A percentile compares a stretch with the other conserved stretches of the same genome.
phyloP scores from a whole-genome alignment of 1,140 invertebrate genomes.

The Euschistus heros region DNA sequence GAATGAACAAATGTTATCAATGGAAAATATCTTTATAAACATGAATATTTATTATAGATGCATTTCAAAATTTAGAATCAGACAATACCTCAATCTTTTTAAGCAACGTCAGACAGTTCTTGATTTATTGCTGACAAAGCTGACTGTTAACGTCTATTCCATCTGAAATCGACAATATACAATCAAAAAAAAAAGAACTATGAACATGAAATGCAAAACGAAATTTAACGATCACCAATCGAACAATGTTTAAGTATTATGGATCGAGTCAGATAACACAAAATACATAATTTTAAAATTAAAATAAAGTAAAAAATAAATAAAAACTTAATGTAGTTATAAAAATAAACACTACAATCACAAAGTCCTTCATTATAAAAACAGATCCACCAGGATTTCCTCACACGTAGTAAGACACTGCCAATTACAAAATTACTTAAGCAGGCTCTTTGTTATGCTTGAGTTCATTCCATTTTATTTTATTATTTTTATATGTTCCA shows the following conservation, averaged over 20 bases:
- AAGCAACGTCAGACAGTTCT: slow-evolving; percentile 11
- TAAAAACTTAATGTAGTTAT: too few relatives aligned
- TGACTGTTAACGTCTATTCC: slow-evolving; percentile 20
- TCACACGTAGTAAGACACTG: too few relatives aligned
- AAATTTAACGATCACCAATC: slow-evolving; percentile 18
- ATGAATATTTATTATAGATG: neutral
- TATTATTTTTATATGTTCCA: too few relatives aligned
- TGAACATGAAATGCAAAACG: slow-evolving; percentile 17
- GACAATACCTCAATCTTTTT: slow-evolving; percentile 11
- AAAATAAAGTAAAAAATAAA: neutral
- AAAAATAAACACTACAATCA: too few relatives aligned
- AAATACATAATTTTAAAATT: neutral
- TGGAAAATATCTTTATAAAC: too few relatives aligned
- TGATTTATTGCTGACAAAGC: slow-evolving; percentile 22
- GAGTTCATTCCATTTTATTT: too few relatives aligned
- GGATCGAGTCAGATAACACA: neutral
- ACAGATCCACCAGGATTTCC: too few relatives aligned
- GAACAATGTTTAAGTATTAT: neutral
- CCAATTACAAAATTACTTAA: neutral
- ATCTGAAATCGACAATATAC: slow-evolving; percentile 24
- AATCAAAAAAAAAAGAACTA: slow-evolving; percentile 13
- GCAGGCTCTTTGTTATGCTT: neutral
- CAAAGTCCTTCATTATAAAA: too few relatives aligned
- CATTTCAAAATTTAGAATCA: slow-evolving; percentile 16
- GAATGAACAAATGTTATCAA: too few relatives aligned